Evolutionary conservation across 2,888 invertebrate genomes (phyloP).

Genomic region (Eupithecia insigniata): DNA sequence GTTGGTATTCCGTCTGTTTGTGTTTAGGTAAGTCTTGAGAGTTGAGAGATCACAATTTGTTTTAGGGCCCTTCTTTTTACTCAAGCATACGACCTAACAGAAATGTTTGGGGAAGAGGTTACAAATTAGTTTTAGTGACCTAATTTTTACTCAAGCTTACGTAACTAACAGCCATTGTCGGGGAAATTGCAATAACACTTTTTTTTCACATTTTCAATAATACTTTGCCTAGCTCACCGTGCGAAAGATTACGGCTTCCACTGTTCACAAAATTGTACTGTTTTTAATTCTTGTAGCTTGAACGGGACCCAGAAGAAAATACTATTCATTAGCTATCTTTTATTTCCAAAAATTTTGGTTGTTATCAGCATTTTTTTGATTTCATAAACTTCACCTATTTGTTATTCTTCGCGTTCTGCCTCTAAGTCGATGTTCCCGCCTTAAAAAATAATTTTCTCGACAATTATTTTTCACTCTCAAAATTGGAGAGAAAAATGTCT

Average conservation of each 20-base stretch:
- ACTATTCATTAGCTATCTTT: neutral
- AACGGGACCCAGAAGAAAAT: neutral
- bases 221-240: too few species aligned
- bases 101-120: too few species aligned
- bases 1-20: neutral
- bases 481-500: constrained; percentile 65
- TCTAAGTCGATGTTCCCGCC: neutral
- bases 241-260: neutral
- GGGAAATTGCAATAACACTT: too few species aligned
- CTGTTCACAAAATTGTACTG: neutral
- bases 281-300: neutral
- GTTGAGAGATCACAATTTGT: neutral
- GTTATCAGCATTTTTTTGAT: neutral
- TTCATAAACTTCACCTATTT: neutral
- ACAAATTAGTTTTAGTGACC: neutral
- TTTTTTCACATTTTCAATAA: too few species aligned
- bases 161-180: too few species aligned
- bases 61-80: neutral
- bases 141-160: neutral
- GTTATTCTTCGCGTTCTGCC: neutral
- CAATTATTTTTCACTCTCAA: constrained; percentile 10
- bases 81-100: too few species aligned
- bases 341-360: neutral
- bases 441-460: constrained; percentile 65
- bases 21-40: neutral